Base-by-base conservation (phyloP, 2,113 vertebrate genomes). In the Ochotona curzoniae region DNA sequence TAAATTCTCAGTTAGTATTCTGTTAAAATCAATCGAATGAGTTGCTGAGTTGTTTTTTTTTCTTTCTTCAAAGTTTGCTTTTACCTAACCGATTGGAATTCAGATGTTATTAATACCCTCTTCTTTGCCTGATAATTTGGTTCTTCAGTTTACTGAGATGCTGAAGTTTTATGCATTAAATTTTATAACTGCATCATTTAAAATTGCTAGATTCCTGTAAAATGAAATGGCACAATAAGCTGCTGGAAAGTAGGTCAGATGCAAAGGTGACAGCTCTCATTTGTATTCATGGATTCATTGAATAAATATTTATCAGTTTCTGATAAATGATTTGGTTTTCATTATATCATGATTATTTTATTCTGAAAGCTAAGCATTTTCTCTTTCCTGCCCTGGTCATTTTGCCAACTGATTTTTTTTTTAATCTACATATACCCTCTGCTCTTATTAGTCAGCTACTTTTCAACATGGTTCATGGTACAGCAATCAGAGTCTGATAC, bases 291-390 rank as follows among this genome's bases (percentile, higher is more conserved):
- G 64, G 35, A 79, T 96, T 93, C 87, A 87, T 73, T 93, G 79
- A 89, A 91, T 95, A 95, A 91, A 87, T 95, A 95, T 95, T 94
- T 96, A 96, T 95, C 51, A 82, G 73, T 66, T 96, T 95, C 84
- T 93, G 73, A 93, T 88, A 78, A 94, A 89, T 95, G 67, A 7
- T 94, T 96, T 91, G 23, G 69, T 91, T 94, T 95, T 93, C 35
- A 83, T 90, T 94, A 90, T 87, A 85, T 93, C 69, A 88, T 91
- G 51, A 94, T 96, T 83, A 88, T 92, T 94, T 96, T 90, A 94
- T 86, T 96, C 32, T 14, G 83, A 51, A 82, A 88, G 38, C 49
- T 86, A 93, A 88, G 74, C 51, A 80, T 93, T 94, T 95, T 88
- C 51, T 89, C n/a, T 82, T 92, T 86, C 93, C 85, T 85, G 66